These are phyloP conservation scores for Zapus hudsonius DNA, from an alignment of 2,113 vertebrate species.

Conservation along the genomic window DNA sequence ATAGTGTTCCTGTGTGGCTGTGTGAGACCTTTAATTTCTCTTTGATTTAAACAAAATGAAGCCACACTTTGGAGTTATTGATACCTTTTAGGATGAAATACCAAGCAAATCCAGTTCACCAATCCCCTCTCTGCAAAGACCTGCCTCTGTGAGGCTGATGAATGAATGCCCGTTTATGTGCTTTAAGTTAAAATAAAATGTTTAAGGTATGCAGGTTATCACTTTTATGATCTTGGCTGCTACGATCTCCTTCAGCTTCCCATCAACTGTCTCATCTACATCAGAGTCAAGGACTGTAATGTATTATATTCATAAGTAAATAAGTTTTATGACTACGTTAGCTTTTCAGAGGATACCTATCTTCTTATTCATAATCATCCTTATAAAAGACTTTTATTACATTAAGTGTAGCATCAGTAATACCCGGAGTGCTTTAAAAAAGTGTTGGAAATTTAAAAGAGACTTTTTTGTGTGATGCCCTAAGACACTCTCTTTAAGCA, in stretches of 20 bases:
- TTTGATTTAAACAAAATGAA: conserved; percentile 13
- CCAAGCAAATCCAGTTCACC: neutral
- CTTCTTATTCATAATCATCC: neutral
- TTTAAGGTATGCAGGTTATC: neutral
- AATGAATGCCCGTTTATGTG: neutral
- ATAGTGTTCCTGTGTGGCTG: neutral
- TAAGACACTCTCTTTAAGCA: no score
- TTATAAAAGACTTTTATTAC: conserved; percentile 30
- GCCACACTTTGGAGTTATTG: neutral
- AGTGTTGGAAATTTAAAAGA: neutral
- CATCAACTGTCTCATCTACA: neutral
- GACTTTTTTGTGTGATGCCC: neutral
- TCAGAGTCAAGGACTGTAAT: neutral
- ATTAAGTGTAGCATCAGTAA: conserved; percentile 7
- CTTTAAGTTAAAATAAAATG: conserved; percentile 36
- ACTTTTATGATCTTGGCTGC: conserved; percentile 25
- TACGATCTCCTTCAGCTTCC: neutral
- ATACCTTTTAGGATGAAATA: neutral
- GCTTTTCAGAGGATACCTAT: neutral
- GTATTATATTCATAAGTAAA: conserved; percentile 4
- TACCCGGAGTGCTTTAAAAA: neutral
- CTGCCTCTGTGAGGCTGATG: neutral
- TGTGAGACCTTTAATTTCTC: conserved; percentile 25
- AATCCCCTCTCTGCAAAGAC: neutral
- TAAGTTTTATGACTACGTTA: conserved; percentile 9